Conservation (phyloP, 2,797 vertebrate genomes). For the Neosilurus mollespiculum region DNA sequence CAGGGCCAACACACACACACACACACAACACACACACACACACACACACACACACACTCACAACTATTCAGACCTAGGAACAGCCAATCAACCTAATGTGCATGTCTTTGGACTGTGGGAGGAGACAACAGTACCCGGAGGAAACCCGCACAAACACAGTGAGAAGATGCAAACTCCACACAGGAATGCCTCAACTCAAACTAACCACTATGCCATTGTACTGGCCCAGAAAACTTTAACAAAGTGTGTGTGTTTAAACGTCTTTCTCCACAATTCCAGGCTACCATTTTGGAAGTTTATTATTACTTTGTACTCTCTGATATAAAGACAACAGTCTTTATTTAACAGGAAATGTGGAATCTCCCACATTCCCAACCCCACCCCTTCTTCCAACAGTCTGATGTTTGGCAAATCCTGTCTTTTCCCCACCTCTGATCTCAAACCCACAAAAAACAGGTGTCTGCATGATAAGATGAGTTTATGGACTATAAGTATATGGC, state of each 20-base stretch:
- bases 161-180: too few species aligned
- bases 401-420: constrained; percentile 51
- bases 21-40: too few species aligned
- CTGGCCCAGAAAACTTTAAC: too few species aligned
- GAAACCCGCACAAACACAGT: too few species aligned
- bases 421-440: constrained; percentile 29
- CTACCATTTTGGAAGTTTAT: constrained; percentile 15
- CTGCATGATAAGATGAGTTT: background rate
- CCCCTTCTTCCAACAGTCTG: constrained; percentile 53
- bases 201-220: too few species aligned
- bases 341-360: constrained; percentile 63
- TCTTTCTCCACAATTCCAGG: constrained; percentile 17
- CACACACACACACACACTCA: too few species aligned
- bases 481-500: background rate
- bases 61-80: too few species aligned
- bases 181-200: too few species aligned
- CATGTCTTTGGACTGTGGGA: too few species aligned
- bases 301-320: constrained; percentile 30
- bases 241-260: constrained; percentile 1
- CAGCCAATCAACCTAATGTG: too few species aligned
- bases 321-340: constrained; percentile 29
- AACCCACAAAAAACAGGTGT: constrained; percentile 11
- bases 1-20: too few species aligned
- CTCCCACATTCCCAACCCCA: constrained; percentile 65
- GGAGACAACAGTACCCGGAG: too few species aligned